These are phyloP conservation scores for Oenanthe oenanthe DNA, from an alignment of 2,113 vertebrate species.

Conservation along the genomic window DNA sequence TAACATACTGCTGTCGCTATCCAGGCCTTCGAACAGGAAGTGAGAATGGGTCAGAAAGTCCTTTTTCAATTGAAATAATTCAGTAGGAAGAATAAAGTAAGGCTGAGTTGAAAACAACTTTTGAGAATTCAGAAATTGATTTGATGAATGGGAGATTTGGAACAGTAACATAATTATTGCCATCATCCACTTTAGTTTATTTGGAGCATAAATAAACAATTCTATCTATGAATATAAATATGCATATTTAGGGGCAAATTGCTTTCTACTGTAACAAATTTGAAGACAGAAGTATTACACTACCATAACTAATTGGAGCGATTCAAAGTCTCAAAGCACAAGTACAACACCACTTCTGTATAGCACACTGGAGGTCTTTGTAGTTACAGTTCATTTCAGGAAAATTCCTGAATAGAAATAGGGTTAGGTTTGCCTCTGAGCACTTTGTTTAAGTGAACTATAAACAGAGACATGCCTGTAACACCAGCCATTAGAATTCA, in stretches of 20 bases:
- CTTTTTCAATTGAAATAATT: slow-evolving; percentile 54
- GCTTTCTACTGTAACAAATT: slow-evolving; percentile 1
- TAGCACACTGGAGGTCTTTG: slow-evolving; percentile 38
- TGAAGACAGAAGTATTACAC: slow-evolving; percentile 40
- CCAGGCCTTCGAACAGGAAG: slow-evolving; percentile 43
- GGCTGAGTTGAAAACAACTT: slow-evolving; percentile 28
- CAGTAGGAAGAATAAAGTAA: slow-evolving; percentile 40
- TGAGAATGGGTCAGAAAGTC: slow-evolving; percentile 60
- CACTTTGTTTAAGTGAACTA: slow-evolving; percentile 20
- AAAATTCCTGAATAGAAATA: slow-evolving; percentile 40
- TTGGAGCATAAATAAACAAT: slow-evolving; percentile 54
- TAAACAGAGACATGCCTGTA: slow-evolving; percentile 31
- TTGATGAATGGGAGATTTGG: not conserved
- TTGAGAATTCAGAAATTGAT: slow-evolving; percentile 20
- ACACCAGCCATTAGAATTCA: not conserved
- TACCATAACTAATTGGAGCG: slow-evolving; percentile 32
- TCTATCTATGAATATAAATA: slow-evolving; percentile 23
- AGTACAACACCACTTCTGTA: slow-evolving; percentile 23
- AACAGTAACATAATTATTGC: slow-evolving; percentile 28
- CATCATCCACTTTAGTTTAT: slow-evolving; percentile 19
- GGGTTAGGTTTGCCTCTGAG: slow-evolving; percentile 31
- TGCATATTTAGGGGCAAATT: slow-evolving; percentile 27
- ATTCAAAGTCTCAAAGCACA: slow-evolving; percentile 8
- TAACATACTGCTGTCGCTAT: slow-evolving; percentile 52
- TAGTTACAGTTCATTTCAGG: slow-evolving; percentile 26